Evolutionary conservation across 1,140 invertebrate genomes (phyloP).

Genomic region (Drosophila repletoides): DNA sequence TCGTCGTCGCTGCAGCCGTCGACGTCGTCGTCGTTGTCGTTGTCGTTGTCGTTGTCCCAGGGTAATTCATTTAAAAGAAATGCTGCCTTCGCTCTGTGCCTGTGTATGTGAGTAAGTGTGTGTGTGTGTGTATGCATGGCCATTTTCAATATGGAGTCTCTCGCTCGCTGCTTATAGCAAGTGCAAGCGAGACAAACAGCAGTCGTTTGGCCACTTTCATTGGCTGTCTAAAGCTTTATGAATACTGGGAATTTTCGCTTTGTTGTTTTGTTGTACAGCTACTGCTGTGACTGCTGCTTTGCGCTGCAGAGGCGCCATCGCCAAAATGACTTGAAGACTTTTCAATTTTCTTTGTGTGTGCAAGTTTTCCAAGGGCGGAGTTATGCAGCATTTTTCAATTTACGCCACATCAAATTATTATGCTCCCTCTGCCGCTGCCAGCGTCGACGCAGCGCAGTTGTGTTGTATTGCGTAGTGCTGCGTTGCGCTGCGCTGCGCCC

Average conservation of each 20-base stretch:
- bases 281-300: no score
- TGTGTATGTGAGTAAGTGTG: conserved; percentile 3
- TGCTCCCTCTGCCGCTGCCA: conserved; percentile 40
- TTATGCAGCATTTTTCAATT: conserved; percentile 82
- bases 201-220: conserved; percentile 39
- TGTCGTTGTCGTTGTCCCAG: conserved; percentile 9
- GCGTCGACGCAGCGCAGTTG: conserved; percentile 18
- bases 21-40: conserved; percentile 11
- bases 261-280: no score
- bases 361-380: conserved; percentile 77
- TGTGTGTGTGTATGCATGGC: conserved; percentile 27
- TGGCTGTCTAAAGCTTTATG: conserved; percentile 43
- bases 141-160: conserved; percentile 73
- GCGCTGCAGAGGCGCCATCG: conserved; percentile 57
- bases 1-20: conserved; percentile 11
- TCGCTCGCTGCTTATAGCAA: neutral
- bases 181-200: conserved; percentile 58
- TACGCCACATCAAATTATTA: conserved; percentile 80
- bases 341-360: conserved; percentile 68
- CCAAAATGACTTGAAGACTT: conserved; percentile 75
- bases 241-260: conserved; percentile 65
- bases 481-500: conserved; percentile 1
- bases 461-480: neutral
- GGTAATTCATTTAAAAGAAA: conserved; percentile 57
- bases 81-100: neutral